A percentile compares a stretch with the other conserved stretches of the same genome.
These are phyloP conservation scores for Leptosomus discolor DNA, from an alignment of 2,113 vertebrate genomes.

Conservation along the genomic window DNA sequence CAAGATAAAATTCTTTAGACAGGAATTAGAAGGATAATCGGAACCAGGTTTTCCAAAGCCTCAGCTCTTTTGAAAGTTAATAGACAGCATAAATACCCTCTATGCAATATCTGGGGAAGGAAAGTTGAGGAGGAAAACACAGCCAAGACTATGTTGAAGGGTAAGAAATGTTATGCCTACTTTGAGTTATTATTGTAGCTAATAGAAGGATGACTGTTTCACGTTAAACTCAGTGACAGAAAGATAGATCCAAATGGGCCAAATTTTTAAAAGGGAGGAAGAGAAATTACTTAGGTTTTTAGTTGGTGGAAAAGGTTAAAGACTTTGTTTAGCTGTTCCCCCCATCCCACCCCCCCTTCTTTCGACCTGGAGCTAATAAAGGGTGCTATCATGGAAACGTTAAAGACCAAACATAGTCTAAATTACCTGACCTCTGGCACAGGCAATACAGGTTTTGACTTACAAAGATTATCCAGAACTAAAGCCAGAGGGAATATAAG, in stretches of 20 bases:
- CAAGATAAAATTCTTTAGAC: neutral
- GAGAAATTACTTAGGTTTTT: neutral
- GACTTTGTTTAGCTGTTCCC: neutral
- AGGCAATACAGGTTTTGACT: conserved; percentile 41
- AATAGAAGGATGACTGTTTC: neutral
- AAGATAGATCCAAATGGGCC: neutral
- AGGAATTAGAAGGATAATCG: neutral
- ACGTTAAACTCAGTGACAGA: neutral
- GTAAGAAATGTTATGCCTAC: neutral
- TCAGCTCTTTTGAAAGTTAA: conserved; percentile 36
- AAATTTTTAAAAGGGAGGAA: neutral
- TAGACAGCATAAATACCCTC: conserved; percentile 3
- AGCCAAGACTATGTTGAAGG: neutral
- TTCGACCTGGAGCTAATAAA: conserved; percentile 42
- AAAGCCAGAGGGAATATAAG: conserved; percentile 32
- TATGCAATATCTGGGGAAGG: neutral
- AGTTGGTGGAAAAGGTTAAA: neutral
- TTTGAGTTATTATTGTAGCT: neutral
- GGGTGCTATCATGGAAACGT: conserved; percentile 41
- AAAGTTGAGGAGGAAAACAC: neutral
- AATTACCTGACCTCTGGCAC: conserved; percentile 46
- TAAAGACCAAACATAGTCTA: conserved; percentile 17
- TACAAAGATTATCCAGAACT: conserved; percentile 1
- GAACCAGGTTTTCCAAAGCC: conserved; percentile 22
- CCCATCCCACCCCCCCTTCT: too few relatives aligned